Evolutionary conservation across 1,140 invertebrate species (phyloP).

Genomic region (Neodiprion lecontei): DNA sequence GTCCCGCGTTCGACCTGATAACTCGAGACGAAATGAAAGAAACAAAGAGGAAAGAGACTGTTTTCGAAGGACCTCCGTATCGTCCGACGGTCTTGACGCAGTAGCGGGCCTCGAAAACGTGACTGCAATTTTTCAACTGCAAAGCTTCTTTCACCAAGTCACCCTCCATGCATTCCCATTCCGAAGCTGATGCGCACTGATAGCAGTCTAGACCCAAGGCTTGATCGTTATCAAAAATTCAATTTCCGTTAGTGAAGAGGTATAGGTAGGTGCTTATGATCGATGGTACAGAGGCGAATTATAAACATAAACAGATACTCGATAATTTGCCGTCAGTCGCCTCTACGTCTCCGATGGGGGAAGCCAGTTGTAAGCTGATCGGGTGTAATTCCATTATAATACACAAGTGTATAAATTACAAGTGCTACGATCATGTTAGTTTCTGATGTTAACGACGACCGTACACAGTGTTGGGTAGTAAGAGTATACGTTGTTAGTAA

Average conservation of each 20-base stretch:
- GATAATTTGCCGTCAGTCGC: no score
- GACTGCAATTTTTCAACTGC: slow-evolving; percentile 70
- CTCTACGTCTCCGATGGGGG: no score
- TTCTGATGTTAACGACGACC: no score
- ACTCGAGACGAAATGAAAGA: not conserved
- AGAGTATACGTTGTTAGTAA: no score
- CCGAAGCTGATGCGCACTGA: slow-evolving; percentile 78
- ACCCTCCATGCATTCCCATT: slow-evolving; percentile 79
- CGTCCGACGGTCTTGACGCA: slow-evolving; percentile 84
- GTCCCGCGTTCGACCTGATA: no score
- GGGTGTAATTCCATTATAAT: no score
- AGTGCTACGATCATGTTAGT: no score
- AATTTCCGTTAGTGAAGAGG: not conserved
- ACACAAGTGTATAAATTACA: no score
- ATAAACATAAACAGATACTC: not conserved
- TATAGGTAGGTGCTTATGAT: not conserved
- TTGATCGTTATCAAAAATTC: slow-evolving; percentile 39
- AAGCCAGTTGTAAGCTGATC: no score
- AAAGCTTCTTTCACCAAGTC: slow-evolving; percentile 70
- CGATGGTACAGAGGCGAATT: not conserved
- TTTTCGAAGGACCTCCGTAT: slow-evolving; percentile 54
- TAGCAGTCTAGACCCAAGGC: slow-evolving; percentile 75
- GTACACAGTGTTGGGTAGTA: no score
- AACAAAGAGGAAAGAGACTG: not conserved
- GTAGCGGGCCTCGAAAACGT: slow-evolving; percentile 81